phyloP scores from a whole-genome alignment of 2,797 vertebrate genomes.

The Vespertilio murinus region DNA sequence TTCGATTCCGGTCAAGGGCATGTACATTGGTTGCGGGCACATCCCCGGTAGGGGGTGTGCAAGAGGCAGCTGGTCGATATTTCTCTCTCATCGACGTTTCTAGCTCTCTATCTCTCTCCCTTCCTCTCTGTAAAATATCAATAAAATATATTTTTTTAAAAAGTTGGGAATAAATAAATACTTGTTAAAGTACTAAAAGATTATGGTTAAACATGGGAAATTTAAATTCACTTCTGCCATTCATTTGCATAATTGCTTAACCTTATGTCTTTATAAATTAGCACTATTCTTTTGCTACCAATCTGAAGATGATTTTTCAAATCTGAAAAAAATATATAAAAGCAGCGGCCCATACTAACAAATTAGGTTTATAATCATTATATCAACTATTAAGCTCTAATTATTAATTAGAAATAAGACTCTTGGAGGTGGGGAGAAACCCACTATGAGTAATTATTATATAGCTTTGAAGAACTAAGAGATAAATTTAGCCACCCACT shows the following conservation, averaged over 20 bases:
- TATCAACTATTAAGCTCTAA: slow-evolving; percentile 71
- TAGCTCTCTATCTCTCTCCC: no score
- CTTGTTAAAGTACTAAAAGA: slow-evolving; percentile 55
- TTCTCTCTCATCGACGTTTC: no score
- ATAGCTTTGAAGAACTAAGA: slow-evolving; percentile 58
- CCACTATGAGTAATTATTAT: slow-evolving; percentile 62
- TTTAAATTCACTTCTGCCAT: slow-evolving; percentile 53
- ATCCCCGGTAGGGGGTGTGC: no score
- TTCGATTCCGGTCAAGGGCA: no score
- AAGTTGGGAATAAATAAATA: slow-evolving; percentile 55
- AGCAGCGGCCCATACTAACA: slow-evolving; percentile 55
- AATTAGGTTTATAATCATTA: slow-evolving; percentile 71
- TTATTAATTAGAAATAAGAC: slow-evolving; percentile 72
- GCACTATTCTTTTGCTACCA: slow-evolving; percentile 16
- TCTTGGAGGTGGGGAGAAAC: slow-evolving; percentile 42
- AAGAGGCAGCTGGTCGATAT: no score
- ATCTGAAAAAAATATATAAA: slow-evolving; percentile 33
- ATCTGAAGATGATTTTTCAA: slow-evolving; percentile 45
- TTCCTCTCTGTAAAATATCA: no score
- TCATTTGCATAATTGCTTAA: slow-evolving; percentile 58
- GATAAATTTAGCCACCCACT: slow-evolving; percentile 77
- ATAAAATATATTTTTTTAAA: no score
- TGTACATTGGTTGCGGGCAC: no score
- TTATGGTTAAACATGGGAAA: slow-evolving; percentile 30
- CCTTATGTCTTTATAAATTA: slow-evolving; percentile 47